A percentile compares a stretch with the other conserved stretches of the same genome.
Conservation (phyloP, 2,797 vertebrate genomes). For the Ctenochaetus hawaiiensis region DNA sequence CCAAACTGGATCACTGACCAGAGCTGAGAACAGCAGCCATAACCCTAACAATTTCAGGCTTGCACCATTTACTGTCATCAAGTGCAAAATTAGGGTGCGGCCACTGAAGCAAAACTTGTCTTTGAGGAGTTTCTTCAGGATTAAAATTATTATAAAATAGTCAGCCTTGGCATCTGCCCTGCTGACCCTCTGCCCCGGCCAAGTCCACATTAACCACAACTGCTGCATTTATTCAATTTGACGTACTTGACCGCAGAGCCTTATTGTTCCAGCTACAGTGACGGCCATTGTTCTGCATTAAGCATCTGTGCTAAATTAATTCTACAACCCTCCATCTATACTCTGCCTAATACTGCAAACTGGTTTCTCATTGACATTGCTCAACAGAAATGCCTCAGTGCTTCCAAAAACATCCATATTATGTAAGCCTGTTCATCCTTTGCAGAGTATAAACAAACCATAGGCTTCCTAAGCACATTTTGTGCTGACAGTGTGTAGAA, state of each 20-base stretch:
- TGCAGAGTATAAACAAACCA: not conserved
- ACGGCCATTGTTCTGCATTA: conserved; percentile 15
- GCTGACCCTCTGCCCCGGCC: conserved; percentile 20
- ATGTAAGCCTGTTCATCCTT: not conserved
- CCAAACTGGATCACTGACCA: conserved; percentile 51
- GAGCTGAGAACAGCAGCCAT: conserved; percentile 12
- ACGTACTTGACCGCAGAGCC: not conserved
- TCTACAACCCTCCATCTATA: not conserved
- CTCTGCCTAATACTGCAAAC: not conserved
- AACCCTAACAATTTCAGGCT: conserved; percentile 43
- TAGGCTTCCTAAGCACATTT: not conserved
- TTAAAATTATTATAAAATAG: conserved; percentile 55
- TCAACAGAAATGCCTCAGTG: not conserved
- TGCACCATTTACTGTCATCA: conserved; percentile 67
- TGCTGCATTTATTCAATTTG: conserved; percentile 26
- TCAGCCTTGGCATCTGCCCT: conserved; percentile 19
- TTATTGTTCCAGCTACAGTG: conserved; percentile 7
- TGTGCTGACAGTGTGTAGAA: not conserved
- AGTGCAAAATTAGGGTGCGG: conserved; percentile 38
- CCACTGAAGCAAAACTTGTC: conserved; percentile 30
- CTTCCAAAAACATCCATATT: not conserved
- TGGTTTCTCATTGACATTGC: conserved; percentile 5
- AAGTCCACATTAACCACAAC: conserved; percentile 4
- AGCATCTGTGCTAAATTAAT: conserved; percentile 38
- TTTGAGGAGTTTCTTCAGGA: conserved; percentile 49